A percentile compares a stretch with the other conserved stretches of the same genome.
Evolutionary conservation across 2,797 vertebrate genomes (phyloP).

Genomic region (Sparidentex hasta): DNA sequence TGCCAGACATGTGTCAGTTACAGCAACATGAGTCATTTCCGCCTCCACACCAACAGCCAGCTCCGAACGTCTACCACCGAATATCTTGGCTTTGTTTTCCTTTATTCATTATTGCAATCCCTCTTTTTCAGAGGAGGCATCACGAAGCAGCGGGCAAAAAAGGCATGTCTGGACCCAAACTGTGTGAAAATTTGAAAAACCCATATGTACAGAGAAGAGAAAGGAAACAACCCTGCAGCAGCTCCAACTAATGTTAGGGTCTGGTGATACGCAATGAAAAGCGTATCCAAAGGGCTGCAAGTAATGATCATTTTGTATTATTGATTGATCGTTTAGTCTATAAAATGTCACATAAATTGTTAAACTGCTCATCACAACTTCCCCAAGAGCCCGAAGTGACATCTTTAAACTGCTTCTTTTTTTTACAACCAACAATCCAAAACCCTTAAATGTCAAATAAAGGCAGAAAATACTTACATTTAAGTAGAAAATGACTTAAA

Average conservation of each 20-base stretch:
- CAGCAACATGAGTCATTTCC: conserved; percentile 59
- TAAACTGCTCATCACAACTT: no score
- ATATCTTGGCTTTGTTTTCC: conserved; percentile 18
- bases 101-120: conserved; percentile 11
- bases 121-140: neutral
- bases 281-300: no score
- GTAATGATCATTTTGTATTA: no score
- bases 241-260: neutral
- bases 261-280: neutral
- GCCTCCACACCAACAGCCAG: conserved; percentile 35
- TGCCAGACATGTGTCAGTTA: conserved; percentile 63
- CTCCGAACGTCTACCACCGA: conserved; percentile 24
- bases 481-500: no score
- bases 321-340: no score
- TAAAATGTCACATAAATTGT: no score
- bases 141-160: conserved; percentile 6
- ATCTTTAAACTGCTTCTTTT: no score
- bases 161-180: conserved; percentile 1
- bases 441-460: no score
- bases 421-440: no score
- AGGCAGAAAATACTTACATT: no score
- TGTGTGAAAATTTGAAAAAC: neutral
- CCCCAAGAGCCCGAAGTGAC: no score
- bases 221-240: neutral
- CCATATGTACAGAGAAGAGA: neutral